phyloP scores from a whole-genome alignment of 2,888 invertebrate genomes.

The Sinelater perroti region DNA sequence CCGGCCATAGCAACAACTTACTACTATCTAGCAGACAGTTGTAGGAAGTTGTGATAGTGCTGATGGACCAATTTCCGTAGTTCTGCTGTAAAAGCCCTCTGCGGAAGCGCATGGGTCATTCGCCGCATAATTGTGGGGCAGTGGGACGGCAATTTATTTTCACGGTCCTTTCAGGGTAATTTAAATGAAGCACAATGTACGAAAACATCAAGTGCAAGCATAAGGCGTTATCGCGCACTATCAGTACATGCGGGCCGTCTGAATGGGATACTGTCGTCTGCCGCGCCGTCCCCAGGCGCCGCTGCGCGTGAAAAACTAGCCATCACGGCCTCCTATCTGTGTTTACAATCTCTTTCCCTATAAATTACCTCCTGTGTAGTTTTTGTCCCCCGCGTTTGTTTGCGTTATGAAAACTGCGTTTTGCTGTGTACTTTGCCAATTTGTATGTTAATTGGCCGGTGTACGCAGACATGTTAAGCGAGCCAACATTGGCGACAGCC shows the following conservation, averaged over 20 bases:
- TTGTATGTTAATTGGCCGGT: constrained; percentile 23
- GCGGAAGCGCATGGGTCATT: too few species aligned
- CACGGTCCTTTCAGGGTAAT: constrained; percentile 4
- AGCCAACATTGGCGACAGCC: too few species aligned
- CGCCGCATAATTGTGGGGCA: constrained; percentile 9
- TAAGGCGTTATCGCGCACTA: constrained; percentile 6
- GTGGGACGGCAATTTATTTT: not conserved
- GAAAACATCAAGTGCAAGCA: constrained; percentile 13
- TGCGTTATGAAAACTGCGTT: constrained; percentile 23
- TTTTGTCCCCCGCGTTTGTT: constrained; percentile 32
- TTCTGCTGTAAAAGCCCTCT: too few species aligned
- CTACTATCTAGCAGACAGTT: too few species aligned
- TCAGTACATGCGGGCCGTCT: constrained; percentile 11
- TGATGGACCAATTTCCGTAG: too few species aligned
- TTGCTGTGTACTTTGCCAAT: constrained; percentile 28
- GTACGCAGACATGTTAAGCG: constrained; percentile 4
- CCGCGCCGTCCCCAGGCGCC: constrained; percentile 27
- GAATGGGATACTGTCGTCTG: constrained; percentile 17
- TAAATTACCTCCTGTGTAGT: constrained; percentile 40
- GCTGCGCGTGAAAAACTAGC: constrained; percentile 37
- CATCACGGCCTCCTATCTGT: constrained; percentile 38
- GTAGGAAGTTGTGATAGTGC: too few species aligned
- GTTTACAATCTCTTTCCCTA: constrained; percentile 41
- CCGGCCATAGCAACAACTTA: too few species aligned
- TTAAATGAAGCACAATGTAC: constrained; percentile 6